Evolutionary conservation across 2,797 vertebrate species (phyloP).

Genomic region (Sebastes hubbsi): DNA sequence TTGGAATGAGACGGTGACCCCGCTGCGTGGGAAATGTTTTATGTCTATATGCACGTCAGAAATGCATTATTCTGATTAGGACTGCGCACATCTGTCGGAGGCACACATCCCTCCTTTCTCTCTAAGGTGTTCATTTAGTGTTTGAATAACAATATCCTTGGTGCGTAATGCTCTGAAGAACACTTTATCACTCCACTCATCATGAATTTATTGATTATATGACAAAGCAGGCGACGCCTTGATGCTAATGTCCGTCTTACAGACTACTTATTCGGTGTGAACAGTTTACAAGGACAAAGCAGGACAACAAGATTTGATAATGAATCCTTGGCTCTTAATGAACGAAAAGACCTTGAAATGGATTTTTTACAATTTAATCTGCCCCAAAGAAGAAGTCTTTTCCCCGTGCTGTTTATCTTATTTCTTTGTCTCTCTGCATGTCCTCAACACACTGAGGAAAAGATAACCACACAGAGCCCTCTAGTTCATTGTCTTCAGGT

Average conservation of each 20-base stretch:
- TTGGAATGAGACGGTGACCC: constrained; percentile 35
- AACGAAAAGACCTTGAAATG: constrained; percentile 53
- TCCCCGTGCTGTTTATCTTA: not conserved
- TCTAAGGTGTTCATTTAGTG: not conserved
- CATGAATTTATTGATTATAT: not conserved
- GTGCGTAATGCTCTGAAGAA: not conserved
- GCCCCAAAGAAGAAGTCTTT: constrained; percentile 19
- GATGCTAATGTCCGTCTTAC: not conserved
- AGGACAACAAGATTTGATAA: constrained; percentile 41
- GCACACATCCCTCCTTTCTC: not conserved
- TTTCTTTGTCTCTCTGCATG: not conserved
- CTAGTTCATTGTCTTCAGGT: not conserved
- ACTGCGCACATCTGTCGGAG: constrained; percentile 10
- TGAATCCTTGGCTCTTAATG: constrained; percentile 39
- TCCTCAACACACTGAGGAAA: constrained; percentile 7
- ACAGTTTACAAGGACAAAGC: constrained; percentile 20
- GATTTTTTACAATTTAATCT: constrained; percentile 36
- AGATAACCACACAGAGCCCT: not conserved
- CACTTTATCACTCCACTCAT: not conserved
- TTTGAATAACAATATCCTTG: not conserved
- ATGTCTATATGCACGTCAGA: constrained; percentile 43
- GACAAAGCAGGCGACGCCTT: not conserved
- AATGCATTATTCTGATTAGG: constrained; percentile 55
- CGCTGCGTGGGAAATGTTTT: constrained; percentile 25
- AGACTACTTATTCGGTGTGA: not conserved